Evolutionary conservation across 2,113 vertebrate species (phyloP).

Genomic region (Castor canadensis): DNA sequence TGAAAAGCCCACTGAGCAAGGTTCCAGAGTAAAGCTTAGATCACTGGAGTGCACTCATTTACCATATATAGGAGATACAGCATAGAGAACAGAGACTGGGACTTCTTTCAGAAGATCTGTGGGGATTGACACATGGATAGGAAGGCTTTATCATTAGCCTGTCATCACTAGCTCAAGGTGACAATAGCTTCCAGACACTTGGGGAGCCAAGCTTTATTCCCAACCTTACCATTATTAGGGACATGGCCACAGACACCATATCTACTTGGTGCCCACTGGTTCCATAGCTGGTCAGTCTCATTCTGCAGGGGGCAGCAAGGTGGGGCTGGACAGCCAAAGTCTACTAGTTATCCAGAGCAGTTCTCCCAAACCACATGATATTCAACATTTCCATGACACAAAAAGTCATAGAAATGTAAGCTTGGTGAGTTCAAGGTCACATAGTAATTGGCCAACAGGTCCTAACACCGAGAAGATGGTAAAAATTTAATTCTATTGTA

Average conservation of each 20-base stretch:
- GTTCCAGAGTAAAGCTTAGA: background rate
- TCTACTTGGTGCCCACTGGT: background rate
- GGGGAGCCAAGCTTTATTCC: background rate
- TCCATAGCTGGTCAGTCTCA: background rate
- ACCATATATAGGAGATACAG: fast-evolving
- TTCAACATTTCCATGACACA: background rate
- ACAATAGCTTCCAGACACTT: background rate
- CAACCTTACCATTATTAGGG: background rate
- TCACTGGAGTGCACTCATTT: fast-evolving
- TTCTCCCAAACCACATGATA: background rate
- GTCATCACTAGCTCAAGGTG: background rate
- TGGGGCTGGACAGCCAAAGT: background rate
- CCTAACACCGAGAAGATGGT: background rate
- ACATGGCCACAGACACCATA: background rate
- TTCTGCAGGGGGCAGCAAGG: background rate
- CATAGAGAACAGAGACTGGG: background rate
- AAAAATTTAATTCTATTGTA: background rate
- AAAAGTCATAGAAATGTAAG: background rate
- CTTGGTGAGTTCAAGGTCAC: background rate
- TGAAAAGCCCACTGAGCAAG: background rate
- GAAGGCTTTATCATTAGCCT: background rate
- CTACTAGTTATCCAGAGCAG: background rate
- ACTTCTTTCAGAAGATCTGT: background rate
- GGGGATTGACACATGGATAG: background rate
- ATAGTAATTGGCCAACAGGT: background rate